These are phyloP conservation scores for Poeciliopsis paucimaculata DNA, from an alignment of 2,797 vertebrate genomes.

Conservation along the genomic window DNA sequence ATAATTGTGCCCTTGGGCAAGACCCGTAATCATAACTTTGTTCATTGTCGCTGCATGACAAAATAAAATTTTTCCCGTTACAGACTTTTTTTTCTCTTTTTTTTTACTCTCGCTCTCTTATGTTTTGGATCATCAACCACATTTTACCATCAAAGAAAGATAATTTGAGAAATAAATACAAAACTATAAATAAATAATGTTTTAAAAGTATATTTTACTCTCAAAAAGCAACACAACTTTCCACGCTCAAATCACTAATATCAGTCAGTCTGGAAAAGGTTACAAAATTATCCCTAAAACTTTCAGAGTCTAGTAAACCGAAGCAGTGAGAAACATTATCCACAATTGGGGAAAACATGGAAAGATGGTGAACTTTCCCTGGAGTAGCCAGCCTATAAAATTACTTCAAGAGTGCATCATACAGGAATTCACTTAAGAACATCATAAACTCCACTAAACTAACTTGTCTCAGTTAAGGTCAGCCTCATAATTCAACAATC, in stretches of 20 bases:
- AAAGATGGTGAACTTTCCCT: background rate
- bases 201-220: background rate
- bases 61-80: background rate
- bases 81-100: background rate
- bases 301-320: background rate
- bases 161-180: background rate
- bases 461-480: background rate
- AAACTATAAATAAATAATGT: background rate
- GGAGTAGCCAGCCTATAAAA: background rate
- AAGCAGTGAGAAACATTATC: background rate
- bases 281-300: background rate
- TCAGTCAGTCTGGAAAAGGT: background rate
- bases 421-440: background rate
- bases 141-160: background rate
- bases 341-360: background rate
- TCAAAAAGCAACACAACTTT: background rate
- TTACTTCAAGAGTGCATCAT: background rate
- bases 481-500: background rate
- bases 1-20: background rate
- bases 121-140: background rate
- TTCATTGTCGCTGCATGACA: background rate
- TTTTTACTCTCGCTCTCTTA: too few species aligned
- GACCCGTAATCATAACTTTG: background rate
- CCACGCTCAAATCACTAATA: background rate
- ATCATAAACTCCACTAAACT: background rate